phyloP scores from a whole-genome alignment of 30 jellyfish, hydroid and myxozoan genomes.

The Hydra vulgaris region DNA sequence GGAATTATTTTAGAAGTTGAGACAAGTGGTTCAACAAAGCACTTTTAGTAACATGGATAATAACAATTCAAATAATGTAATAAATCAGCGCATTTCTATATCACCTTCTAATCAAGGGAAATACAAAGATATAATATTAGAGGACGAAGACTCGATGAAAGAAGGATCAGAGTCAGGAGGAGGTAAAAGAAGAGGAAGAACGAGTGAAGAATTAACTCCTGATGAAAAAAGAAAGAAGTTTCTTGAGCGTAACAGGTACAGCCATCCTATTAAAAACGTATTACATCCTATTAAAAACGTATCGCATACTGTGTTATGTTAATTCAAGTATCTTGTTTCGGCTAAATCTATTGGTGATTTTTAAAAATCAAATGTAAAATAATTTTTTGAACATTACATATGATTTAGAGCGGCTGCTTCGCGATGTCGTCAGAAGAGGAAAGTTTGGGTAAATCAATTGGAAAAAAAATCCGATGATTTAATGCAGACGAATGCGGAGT shows the following conservation, averaged over 20 bases:
- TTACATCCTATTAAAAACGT: too few species aligned
- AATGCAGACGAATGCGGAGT: conserved; percentile 37
- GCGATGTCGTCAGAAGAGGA: conserved; percentile 91
- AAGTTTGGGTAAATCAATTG: conserved; percentile 91
- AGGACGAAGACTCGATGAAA: conserved; percentile 13
- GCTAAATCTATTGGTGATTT: too few species aligned
- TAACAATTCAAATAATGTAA: background rate
- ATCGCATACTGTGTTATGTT: too few species aligned
- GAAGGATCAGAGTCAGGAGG: background rate
- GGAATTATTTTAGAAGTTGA: conserved; percentile 10
- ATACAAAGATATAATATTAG: conserved; percentile 24
- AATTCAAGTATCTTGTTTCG: too few species aligned
- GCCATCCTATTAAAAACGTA: background rate
- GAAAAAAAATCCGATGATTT: conserved; percentile 83
- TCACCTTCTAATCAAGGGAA: conserved; percentile 16
- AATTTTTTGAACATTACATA: background rate
- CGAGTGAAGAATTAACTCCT: conserved; percentile 82
- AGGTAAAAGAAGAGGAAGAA: conserved; percentile 5
- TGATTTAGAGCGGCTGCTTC: conserved; percentile 93
- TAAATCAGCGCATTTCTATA: background rate
- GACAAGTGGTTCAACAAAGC: conserved; percentile 8
- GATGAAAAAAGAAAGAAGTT: conserved; percentile 71
- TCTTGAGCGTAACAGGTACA: conserved; percentile 86
- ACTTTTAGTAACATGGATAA: background rate
- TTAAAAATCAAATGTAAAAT: too few species aligned